Base-by-base conservation (phyloP, 2,888 invertebrate species). In the Dasypogon diadema region DNA sequence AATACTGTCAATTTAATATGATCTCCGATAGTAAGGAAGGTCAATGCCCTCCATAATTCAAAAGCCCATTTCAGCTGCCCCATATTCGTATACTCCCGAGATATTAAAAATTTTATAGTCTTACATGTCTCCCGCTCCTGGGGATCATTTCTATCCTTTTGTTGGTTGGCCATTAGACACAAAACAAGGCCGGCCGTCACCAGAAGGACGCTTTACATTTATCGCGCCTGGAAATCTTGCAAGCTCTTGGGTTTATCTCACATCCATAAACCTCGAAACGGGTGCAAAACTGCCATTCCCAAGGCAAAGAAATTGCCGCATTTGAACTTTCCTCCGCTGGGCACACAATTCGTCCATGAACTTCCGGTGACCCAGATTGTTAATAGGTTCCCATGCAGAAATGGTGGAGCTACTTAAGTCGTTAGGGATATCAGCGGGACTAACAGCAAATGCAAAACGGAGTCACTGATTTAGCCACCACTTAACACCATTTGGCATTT, bases 81-180 rank as follows among this genome's bases (percentile, higher is more conserved):
- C n/a, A 42, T 16, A 18, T 60, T 60, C 60, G 21, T 18, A 37
- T 60, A 60, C 60, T 60, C 37, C 10, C 12, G 21, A n/a, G 60
- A 60, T 60, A 60, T 60, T 37, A 60, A 60, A 60, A 60, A 60
- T 60, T 60, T 60, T 37, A 60, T 60, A 37, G 60, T 37, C 37
- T n/a, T 60, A 37, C 60, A 37, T 18, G 37, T 37, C 37, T 60
- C 37, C 14, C 4, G 18, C 21, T 18, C 2, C 16, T 10, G 2
- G 12, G 18, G 34, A 60, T 60, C 10, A n/a, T 37, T 18, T 3
- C 37, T 34, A 58, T 21, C 37, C 60, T 12, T 37, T n/a, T 37
- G 60, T 34, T 37, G 37, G 60, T 34, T 5, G 37, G 18, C 16
- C 37, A 37, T 34, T 60, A 21, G 37, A 60, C 8, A 37, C 18